Evolutionary conservation across 2,797 vertebrate genomes (phyloP), one percentile per base, ranked within the genome.

Genomic region (Melanotaenia pygmaea): DNA sequence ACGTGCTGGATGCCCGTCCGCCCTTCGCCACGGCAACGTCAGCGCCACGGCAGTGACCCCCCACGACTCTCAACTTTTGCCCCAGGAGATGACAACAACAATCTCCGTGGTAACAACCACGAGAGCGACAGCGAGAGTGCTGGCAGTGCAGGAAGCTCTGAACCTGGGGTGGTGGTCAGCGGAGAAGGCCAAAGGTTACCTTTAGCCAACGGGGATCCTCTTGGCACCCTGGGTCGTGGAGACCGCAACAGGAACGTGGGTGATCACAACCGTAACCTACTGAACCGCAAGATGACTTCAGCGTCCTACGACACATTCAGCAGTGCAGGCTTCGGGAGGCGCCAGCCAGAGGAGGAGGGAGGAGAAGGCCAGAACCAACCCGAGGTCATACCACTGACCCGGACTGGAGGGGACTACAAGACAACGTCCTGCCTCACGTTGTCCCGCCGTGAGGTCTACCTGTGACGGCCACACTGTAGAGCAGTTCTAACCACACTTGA

Each of bases 1-100:
- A 96, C 97, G 79, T 99, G 97, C 89, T 99, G 97, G 97, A 98
- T 99, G 97, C 97, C 97, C 0, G 94, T 97, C 59, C 97, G 95
- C 56, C 94, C 94, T 30, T 98, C 97, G 5, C 96, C 98, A 0
- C 96, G 96, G 85, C 95, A 96, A 77, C 96, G 96, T 0, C 95
- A 96, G 84, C 97, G 90, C 59, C 92, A 93, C 3, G 92, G 89
- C 71, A 93, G 92, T 1, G 97, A 95, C 90, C 97, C 97, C 83
- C 96, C 96, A 71, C 96, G 96, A 88, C 97, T 99, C 76, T 97
- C 97, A 67, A 98, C 97, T 86, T 99, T 99, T 71, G 95, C 97
- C 71, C 96, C 97, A 0, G 95, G 97, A 66, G 97, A 98, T 76
- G 94, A 96, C 88, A 97, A 96, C 91, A 98, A 96, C 92, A 94